Evolutionary conservation across 1,140 invertebrate species (phyloP).

Genomic region (Drosophila paulistorum): DNA sequence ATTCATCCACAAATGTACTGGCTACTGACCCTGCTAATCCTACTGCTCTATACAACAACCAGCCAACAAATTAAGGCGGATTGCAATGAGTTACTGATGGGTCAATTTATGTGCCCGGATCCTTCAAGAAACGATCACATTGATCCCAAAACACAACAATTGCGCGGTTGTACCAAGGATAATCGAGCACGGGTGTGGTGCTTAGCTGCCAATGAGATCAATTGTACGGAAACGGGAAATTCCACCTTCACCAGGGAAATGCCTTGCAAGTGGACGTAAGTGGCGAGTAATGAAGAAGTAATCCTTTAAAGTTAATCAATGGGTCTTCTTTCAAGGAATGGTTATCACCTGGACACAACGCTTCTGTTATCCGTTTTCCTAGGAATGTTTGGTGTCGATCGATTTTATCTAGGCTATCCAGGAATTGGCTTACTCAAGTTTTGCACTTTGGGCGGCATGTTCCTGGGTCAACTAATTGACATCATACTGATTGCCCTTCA

Average conservation of each 20-base stretch:
- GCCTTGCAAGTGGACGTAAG: conserved; percentile 97
- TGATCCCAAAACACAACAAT: conserved; percentile 95
- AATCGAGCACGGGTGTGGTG: conserved; percentile 87
- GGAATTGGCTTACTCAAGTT: conserved; percentile 97
- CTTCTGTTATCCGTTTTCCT: conserved; percentile 96
- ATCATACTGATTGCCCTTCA: conserved; percentile 97
- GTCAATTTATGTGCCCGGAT: conserved; percentile 94
- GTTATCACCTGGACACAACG: conserved; percentile 96
- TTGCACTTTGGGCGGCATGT: conserved; percentile 97
- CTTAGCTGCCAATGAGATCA: conserved; percentile 91
- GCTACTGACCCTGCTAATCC: conserved; percentile 33
- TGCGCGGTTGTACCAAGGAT: conserved; percentile 91
- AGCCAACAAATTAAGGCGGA: conserved; percentile 82
- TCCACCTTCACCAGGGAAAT: conserved; percentile 92
- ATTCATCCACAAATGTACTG: conserved; percentile 47
- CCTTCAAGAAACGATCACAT: conserved; percentile 89
- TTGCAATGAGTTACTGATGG: conserved; percentile 89
- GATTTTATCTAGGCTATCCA: conserved; percentile 98
- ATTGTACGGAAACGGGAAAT: conserved; percentile 91
- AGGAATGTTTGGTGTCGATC: conserved; percentile 98
- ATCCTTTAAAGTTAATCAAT: neutral
- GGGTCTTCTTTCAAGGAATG: conserved; percentile 88
- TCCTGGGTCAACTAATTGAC: conserved; percentile 97
- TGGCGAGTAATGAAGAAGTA: conserved; percentile 44
- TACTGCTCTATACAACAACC: conserved; percentile 32